Evolutionary conservation across 2,888 invertebrate species (phyloP).

Genomic region (Melangyna quadrimaculata): DNA sequence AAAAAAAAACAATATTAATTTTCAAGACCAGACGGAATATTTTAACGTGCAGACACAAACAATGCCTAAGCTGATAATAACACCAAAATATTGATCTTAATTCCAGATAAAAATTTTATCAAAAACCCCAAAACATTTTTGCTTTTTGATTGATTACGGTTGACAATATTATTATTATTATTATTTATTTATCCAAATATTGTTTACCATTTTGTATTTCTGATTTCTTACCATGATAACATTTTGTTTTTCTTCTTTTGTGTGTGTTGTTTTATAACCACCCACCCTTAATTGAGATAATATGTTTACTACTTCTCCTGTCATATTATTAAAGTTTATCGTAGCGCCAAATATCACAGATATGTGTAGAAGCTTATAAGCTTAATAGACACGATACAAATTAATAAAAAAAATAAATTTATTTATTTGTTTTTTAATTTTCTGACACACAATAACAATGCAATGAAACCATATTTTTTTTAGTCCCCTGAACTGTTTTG

Average conservation of each 20-base stretch:
- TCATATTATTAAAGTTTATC: not conserved
- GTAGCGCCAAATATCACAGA: not conserved
- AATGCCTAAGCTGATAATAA: not conserved
- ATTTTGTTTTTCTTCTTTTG: not conserved
- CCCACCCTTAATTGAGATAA: not conserved
- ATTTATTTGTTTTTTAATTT: not conserved
- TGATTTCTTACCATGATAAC: not conserved
- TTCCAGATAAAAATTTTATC: not conserved
- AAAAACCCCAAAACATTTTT: constrained; percentile 1
- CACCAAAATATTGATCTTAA: not conserved
- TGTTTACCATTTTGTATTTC: not conserved
- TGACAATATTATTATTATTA: not conserved
- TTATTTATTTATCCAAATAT: not conserved
- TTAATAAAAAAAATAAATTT: not conserved
- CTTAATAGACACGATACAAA: not conserved
- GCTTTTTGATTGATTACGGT: not conserved
- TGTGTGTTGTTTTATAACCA: not conserved
- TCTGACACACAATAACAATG: not conserved
- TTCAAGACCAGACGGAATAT: not conserved
- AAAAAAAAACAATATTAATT: not conserved
- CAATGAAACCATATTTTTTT: not conserved
- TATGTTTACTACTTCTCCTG: not conserved
- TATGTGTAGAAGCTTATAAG: not conserved
- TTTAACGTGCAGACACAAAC: not conserved
- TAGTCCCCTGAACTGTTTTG: constrained; percentile 9